Evolutionary conservation across 1,140 invertebrate species (phyloP).

Genomic region (Drosophila nasuta): DNA sequence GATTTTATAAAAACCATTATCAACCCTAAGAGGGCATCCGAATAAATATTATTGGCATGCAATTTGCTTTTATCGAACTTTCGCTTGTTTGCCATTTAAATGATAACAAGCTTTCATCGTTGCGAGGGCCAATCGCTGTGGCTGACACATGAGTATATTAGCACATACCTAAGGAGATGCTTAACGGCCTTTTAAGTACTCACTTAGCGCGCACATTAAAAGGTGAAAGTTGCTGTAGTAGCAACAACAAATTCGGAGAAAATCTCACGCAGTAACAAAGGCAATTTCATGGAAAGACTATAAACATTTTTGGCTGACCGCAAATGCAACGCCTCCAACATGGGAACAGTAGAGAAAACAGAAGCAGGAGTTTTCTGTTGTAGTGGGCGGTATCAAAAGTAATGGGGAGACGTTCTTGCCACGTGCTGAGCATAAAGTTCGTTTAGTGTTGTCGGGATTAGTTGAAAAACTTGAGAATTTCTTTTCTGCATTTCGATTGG

Average conservation of each 20-base stretch:
- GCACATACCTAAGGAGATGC: slow-evolving; percentile 34
- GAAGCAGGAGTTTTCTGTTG: background rate
- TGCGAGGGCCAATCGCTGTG: background rate
- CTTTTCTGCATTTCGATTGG: slow-evolving; percentile 8
- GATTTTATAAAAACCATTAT: background rate
- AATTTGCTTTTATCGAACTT: background rate
- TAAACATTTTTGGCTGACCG: slow-evolving; percentile 43
- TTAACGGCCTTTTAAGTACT: slow-evolving; percentile 33
- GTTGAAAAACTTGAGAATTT: slow-evolving; percentile 8
- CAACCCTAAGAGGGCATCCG: background rate
- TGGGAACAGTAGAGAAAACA: background rate
- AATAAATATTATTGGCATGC: background rate
- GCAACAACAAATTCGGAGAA: background rate
- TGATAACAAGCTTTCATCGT: background rate
- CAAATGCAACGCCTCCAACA: slow-evolving; percentile 34
- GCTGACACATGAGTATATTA: slow-evolving; percentile 31
- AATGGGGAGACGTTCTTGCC: background rate
- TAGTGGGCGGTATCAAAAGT: background rate
- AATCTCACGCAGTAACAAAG: slow-evolving; percentile 33
- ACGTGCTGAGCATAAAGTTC: slow-evolving; percentile 36
- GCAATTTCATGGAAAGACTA: slow-evolving; percentile 33
- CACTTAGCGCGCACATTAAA: slow-evolving; percentile 44
- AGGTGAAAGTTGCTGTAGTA: slow-evolving; percentile 34
- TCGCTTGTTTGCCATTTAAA: background rate
- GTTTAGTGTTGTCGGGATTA: slow-evolving; percentile 16